Base-by-base conservation (phyloP, 2,113 vertebrate genomes). In the Pterocles orientalis region DNA sequence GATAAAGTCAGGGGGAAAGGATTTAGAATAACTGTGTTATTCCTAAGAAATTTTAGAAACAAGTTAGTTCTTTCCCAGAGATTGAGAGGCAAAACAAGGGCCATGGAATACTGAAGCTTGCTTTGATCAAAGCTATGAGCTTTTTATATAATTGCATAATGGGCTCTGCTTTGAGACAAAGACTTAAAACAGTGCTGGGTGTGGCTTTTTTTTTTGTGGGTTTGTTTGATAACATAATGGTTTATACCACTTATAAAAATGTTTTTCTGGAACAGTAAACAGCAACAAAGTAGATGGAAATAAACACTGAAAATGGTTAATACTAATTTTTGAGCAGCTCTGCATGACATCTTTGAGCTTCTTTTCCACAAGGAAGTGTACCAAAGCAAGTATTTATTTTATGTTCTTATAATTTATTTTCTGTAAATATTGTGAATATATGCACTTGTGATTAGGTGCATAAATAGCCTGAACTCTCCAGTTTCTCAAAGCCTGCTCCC, bases 351-450 rank as follows among this genome's bases (percentile, higher is more conserved):
- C 66, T 93, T 90, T 95, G 71, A 93, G 34, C 26, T 48, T 61
- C 33, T 79, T 85, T 90, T 90, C 31, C 53, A 28, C 57, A 73
- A 45, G 76, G 64, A 88, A 73, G 68, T 71, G 21, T 69, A 90
- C 82, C 81, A 97, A 86, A 91, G 47, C 29, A 69, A 62, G 41
- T 86, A 77, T 91, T 95, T 94, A 14, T 95, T 89, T 96, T 82
- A 23, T 93, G 71, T 82, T 81, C 33, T 61, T 92, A 28, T 18
- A 61, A 90, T 47, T 18, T 65, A 29, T 94, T 66, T 90, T 88
- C 50, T 66, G 61, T 57, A 88, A 94, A 82, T 92, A 90, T 31
- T 81, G 12, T 81, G 56, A 65, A 31, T 77, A 70, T n/a, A 80
- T 53, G 10, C 1, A 5, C 7, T 86, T 86, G 18, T 56, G 60